Base-by-base conservation (phyloP, 35 echinoderm and acorn worm species). In the Stichopus chloronotus region DNA sequence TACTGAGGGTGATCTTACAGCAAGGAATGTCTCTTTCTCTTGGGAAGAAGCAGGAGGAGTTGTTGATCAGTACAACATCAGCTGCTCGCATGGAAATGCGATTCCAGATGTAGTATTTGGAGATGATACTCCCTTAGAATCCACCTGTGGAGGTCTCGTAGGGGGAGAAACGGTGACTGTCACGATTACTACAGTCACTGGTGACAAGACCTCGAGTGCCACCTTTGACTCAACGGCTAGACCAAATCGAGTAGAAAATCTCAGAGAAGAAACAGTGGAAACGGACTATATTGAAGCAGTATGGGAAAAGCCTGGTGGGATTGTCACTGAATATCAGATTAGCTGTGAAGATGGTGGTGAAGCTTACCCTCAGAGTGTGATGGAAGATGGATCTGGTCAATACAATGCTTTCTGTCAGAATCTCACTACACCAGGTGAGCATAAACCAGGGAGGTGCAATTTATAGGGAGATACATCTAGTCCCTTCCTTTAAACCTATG, bases 251-350 rank as follows among this genome's bases (percentile, higher is more conserved):
- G 86, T 63, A 5, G 61, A 0, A 17, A 61, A 57, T 59, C 59
- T 69, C 10, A 61, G 0, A 9, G 61, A 63, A 56, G 86, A 69
- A 14, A 53, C 2, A 25, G 57, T 24, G n/a, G 63, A n/a, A 14
- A 88, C 19, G 5, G 61, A 69, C 7, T 63, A 22, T 14, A 12
- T 88, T 4, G 12, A 21, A 2, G 86, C 61, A 63, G 65, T 57
- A 63, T 88, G 86, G 86, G 57, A 88, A 11, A 63, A 63, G 7
- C 61, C 86, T 63, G 12, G 2, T 63, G 86, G 86, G 57, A 24
- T 0, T 10, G 86, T 88, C 7, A 52, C 57, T 59, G 21, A 69
- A 43, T 88, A 63, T 58, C 0, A 9, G 9, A 25, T 88, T 10
- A 25, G 20, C 55, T 88, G 86, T 69, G 14, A 57, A 63, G 30